Percentiles rank a stretch among this genome's conserved stretches.
These are phyloP conservation scores for Thomomys bottae DNA, from an alignment of 2,113 vertebrate genomes.

Conservation along the genomic window DNA sequence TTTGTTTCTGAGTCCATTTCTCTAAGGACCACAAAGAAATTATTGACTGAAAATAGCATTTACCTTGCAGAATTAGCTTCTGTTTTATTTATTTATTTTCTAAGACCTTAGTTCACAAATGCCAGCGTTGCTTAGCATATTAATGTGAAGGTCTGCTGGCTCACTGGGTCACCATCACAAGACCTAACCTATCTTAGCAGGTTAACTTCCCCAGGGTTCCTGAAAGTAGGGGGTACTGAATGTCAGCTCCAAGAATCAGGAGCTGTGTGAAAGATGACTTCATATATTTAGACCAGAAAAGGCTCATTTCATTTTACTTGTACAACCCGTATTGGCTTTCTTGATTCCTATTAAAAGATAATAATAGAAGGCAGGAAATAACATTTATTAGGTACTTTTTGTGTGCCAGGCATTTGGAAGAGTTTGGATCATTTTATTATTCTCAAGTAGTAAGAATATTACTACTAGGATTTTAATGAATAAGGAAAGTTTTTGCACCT, in stretches of 20 bases:
- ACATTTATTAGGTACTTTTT: background rate
- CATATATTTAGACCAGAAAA: background rate
- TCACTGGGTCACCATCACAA: constrained; percentile 32
- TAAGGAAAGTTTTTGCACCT: background rate
- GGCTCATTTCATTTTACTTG: background rate
- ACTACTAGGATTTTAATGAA: background rate
- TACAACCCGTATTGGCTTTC: background rate
- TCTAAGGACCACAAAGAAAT: constrained; percentile 46
- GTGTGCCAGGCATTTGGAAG: background rate
- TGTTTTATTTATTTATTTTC: constrained; percentile 68
- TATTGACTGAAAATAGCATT: constrained; percentile 64
- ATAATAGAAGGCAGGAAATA: background rate
- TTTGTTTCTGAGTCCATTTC: constrained; percentile 42
- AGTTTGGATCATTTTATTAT: background rate
- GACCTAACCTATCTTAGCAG: constrained; percentile 17
- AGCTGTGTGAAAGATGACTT: background rate
- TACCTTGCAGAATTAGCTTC: constrained; percentile 50
- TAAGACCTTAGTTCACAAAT: constrained; percentile 62
- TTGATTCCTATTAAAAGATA: background rate
- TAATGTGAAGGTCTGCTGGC: constrained; percentile 59
- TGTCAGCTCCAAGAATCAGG: constrained; percentile 6
- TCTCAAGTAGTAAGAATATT: background rate
- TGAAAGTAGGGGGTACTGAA: constrained; percentile 26
- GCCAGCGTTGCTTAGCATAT: constrained; percentile 62
- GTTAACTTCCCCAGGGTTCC: background rate